phyloP scores from a whole-genome alignment of 64 coral and sea anemone species.

The Platygyra sinensis region DNA sequence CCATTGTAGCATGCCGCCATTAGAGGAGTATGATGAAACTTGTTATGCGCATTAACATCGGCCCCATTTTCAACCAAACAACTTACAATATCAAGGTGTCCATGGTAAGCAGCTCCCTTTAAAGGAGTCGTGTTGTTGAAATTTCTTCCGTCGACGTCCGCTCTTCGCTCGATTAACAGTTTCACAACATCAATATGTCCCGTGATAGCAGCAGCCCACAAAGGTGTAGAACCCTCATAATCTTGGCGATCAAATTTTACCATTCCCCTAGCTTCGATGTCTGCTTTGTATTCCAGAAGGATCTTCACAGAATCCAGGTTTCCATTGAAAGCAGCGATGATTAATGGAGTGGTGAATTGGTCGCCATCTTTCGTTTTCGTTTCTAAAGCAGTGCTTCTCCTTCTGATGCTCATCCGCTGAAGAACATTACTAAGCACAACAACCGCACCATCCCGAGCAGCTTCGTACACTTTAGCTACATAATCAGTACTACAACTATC shows the following conservation, averaged over 20 bases:
- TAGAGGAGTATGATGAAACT: constrained; percentile 82
- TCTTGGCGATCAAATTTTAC: constrained; percentile 56
- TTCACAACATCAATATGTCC: constrained; percentile 52
- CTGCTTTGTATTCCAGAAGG: constrained; percentile 52
- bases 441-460: constrained; percentile 34
- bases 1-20: constrained; percentile 91
- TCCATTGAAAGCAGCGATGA: constrained; percentile 41
- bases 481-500: too few species aligned
- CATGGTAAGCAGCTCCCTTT: constrained; percentile 42
- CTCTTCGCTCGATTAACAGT: constrained; percentile 32
- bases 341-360: constrained; percentile 52
- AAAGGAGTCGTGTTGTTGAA: constrained; percentile 56
- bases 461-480: constrained; percentile 16
- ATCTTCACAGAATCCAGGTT: constrained; percentile 46
- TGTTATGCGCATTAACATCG: constrained; percentile 78
- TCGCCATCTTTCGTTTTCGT: constrained; percentile 59
- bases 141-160: constrained; percentile 46
- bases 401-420: constrained; percentile 6
- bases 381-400: constrained; percentile 33
- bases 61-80: constrained; percentile 74
- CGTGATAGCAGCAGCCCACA: constrained; percentile 52
- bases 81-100: constrained; percentile 64
- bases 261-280: constrained; percentile 44
- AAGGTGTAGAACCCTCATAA: constrained; percentile 48
- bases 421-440: constrained; percentile 18